Evolutionary conservation across 2,888 invertebrate species (phyloP), one percentile per base, ranked within the genome.

Genomic region (Cryptops parisi): DNA sequence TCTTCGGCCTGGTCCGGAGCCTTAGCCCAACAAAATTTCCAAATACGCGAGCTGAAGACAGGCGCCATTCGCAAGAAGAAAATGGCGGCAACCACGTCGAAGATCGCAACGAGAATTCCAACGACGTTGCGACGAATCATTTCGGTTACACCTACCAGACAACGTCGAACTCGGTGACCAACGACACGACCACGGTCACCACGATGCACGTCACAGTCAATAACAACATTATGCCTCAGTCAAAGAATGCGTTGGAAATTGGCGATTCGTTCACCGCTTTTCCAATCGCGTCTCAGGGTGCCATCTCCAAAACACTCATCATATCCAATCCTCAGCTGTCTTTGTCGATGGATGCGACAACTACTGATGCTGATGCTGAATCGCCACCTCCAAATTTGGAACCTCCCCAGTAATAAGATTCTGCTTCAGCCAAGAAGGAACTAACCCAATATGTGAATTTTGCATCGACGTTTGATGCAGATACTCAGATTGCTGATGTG

Each of bases 271-370:
- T 33, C 19, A 43, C 41, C 25, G 43, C 23, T 15, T 40, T 5
- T 41, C n/a, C 50, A 19, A 23, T 4, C 5, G 27, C 5, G 21
- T 40, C 45, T 19, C 46, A 55, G 38, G 51, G 41, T 17, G 52
- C 33, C 12, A 19, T 56, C 9, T 54, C 56, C 1, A 41, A 50
- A 26, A 53, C 55, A 5, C 43, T 56, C 38, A 54, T 54, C 33
- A 56, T 56, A 19, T 51, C 56, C 24, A 54, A 51, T 23, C 52
- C 56, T 5, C 54, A 54, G 38, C 25, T 54, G 33, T 21, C 41
- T n/a, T 26, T 27, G 26, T 48, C 39, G 12, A 26, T 43, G 1
- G 45, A 27, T 12, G 5, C 24, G 4, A 12, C 5, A 5, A 22
- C n/a, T 3, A 26, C n/a, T 24, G 23, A 23, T 6, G 21, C 27